These are phyloP conservation scores for Poecilia latipinna DNA, from an alignment of 2,113 vertebrate genomes.

Conservation along the genomic window DNA sequence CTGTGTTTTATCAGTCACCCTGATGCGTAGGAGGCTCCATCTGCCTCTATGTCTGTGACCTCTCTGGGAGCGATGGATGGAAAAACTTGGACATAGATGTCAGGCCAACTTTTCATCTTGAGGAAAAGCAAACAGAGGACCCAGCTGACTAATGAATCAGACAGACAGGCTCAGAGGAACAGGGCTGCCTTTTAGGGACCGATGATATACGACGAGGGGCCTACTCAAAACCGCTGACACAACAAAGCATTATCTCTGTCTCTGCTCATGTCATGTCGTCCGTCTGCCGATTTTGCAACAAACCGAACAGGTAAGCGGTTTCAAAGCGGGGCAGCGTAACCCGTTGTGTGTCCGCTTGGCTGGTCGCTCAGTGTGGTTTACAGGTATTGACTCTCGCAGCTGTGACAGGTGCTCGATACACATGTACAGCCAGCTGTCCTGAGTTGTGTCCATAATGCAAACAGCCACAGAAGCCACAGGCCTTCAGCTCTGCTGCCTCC, in stretches of 20 bases:
- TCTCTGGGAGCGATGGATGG: slow-evolving; percentile 63
- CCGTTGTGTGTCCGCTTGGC: slow-evolving; percentile 40
- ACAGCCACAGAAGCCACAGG: slow-evolving; percentile 69
- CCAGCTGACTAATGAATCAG: slow-evolving; percentile 70
- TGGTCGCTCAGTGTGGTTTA: slow-evolving; percentile 53
- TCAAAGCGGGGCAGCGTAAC: background rate
- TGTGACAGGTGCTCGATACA: slow-evolving; percentile 69
- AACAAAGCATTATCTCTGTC: slow-evolving; percentile 15
- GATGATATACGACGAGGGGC: slow-evolving; percentile 42
- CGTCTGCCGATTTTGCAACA: slow-evolving; percentile 15
- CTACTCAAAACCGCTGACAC: slow-evolving; percentile 8
- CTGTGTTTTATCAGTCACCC: slow-evolving; percentile 72
- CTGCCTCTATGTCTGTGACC: slow-evolving; percentile 43
- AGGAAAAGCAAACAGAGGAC: slow-evolving; percentile 69
- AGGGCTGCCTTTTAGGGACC: slow-evolving; percentile 38
- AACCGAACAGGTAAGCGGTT: slow-evolving; percentile 12
- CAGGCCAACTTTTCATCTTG: slow-evolving; percentile 69
- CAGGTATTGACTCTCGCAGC: slow-evolving; percentile 40
- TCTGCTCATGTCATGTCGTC: slow-evolving; percentile 11
- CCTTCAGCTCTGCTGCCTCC: slow-evolving; percentile 52
- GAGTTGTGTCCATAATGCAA: slow-evolving; percentile 60
- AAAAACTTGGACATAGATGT: slow-evolving; percentile 72
- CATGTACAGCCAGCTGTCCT: slow-evolving; percentile 65
- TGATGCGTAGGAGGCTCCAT: slow-evolving; percentile 62
- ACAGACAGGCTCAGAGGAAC: slow-evolving; percentile 48